These are phyloP conservation scores for Sceloporus undulatus DNA, from an alignment of 2,113 vertebrate species.

Conservation along the genomic window DNA sequence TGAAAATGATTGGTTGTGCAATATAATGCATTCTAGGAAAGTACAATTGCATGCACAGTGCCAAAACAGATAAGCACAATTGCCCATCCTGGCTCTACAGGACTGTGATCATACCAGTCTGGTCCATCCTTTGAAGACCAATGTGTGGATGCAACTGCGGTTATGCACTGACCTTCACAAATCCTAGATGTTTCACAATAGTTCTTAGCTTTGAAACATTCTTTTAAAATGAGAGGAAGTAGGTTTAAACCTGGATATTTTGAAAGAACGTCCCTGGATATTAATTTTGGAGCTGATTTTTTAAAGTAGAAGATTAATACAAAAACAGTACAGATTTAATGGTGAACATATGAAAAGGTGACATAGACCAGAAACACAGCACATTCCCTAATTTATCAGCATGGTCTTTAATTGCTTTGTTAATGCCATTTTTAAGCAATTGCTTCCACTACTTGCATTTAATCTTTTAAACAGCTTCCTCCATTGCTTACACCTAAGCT, in stretches of 20 bases:
- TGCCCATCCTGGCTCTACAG: background rate
- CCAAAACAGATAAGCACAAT: too few species aligned
- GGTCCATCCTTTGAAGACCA: background rate
- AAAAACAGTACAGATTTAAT: background rate
- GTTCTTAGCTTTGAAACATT: background rate
- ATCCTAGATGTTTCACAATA: background rate
- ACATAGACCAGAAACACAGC: background rate
- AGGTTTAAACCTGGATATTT: background rate
- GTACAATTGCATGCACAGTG: too few species aligned
- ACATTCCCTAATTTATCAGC: background rate
- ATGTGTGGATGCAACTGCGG: background rate
- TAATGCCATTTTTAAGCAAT: background rate
- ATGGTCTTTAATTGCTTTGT: background rate
- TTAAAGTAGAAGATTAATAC: background rate
- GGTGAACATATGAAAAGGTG: background rate
- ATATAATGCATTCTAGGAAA: too few species aligned
- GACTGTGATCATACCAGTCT: background rate
- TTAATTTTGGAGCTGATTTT: background rate
- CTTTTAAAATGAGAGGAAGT: background rate
- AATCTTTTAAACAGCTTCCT: background rate
- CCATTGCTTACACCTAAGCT: background rate
- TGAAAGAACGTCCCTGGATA: background rate
- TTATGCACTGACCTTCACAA: background rate
- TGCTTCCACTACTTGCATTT: background rate
- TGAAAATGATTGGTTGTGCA: too few species aligned